Conservation (phyloP, 2,797 vertebrate genomes). For the Triplophysa bombifrons region DNA sequence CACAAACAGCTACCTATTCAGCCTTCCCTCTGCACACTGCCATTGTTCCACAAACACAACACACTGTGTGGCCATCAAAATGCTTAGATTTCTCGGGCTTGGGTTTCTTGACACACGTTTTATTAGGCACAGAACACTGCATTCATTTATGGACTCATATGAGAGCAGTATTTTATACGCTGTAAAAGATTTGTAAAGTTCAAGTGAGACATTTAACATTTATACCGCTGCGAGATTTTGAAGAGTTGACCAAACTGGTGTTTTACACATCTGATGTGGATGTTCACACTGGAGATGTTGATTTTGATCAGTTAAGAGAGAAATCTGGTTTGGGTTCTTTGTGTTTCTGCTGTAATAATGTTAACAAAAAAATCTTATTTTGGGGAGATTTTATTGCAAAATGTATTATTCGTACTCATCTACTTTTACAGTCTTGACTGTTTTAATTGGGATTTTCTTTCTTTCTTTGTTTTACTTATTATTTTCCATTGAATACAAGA, state of each 20-base stretch:
- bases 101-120: constrained; percentile 63
- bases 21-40: constrained; percentile 38
- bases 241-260: constrained; percentile 58
- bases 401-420: constrained; percentile 63
- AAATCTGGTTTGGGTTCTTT: constrained; percentile 42
- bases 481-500: constrained; percentile 60
- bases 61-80: constrained; percentile 44
- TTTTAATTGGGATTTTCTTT: constrained; percentile 29
- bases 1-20: constrained; percentile 31
- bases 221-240: constrained; percentile 67
- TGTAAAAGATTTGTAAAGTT: constrained; percentile 74
- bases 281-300: constrained; percentile 63
- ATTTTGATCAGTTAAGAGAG: constrained; percentile 59
- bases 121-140: constrained; percentile 67
- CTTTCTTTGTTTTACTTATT: constrained; percentile 34
- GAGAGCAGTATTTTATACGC: constrained; percentile 75
- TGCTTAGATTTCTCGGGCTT: constrained; percentile 63
- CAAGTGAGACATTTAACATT: constrained; percentile 64
- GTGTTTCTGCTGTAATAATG: constrained; percentile 59
- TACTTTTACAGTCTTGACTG: constrained; percentile 48
- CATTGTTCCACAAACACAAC: constrained; percentile 36
- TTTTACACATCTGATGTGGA: constrained; percentile 61
- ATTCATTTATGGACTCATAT: constrained; percentile 55
- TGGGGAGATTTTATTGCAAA: constrained; percentile 58
- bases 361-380: constrained; percentile 57